Conservation (phyloP, 2,113 vertebrate genomes). For the Callorhinus ursinus region DNA sequence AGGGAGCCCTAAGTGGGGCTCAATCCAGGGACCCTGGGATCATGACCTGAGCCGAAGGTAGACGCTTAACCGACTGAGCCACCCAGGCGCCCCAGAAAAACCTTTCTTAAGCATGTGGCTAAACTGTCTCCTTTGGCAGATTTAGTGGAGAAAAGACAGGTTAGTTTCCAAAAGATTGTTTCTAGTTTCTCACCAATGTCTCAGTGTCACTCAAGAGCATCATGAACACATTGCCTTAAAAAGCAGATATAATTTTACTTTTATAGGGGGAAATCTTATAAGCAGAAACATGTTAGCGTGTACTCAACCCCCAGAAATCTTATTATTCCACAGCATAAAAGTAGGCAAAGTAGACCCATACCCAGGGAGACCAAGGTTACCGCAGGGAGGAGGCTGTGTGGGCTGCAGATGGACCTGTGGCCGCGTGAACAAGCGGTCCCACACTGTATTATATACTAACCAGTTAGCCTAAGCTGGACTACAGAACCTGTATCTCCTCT, state of each 20-base stretch:
- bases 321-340: not conserved
- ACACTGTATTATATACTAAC: not conserved
- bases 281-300: not conserved
- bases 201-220: not conserved
- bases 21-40: no score
- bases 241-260: not conserved
- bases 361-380: not conserved
- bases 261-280: not conserved
- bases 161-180: not conserved
- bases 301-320: not conserved
- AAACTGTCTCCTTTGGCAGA: not conserved
- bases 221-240: not conserved
- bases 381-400: not conserved
- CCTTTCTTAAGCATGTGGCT: not conserved
- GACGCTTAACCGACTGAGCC: no score
- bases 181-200: not conserved
- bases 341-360: not conserved
- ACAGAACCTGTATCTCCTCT: not conserved
- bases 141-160: not conserved
- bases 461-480: not conserved
- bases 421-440: fast-evolving
- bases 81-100: not conserved
- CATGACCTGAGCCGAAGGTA: no score
- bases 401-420: not conserved
- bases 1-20: no score